A percentile compares a stretch with the other conserved stretches of the same genome.
phyloP scores from a whole-genome alignment of 1,140 invertebrate species.

The Bicyclus anynana region DNA sequence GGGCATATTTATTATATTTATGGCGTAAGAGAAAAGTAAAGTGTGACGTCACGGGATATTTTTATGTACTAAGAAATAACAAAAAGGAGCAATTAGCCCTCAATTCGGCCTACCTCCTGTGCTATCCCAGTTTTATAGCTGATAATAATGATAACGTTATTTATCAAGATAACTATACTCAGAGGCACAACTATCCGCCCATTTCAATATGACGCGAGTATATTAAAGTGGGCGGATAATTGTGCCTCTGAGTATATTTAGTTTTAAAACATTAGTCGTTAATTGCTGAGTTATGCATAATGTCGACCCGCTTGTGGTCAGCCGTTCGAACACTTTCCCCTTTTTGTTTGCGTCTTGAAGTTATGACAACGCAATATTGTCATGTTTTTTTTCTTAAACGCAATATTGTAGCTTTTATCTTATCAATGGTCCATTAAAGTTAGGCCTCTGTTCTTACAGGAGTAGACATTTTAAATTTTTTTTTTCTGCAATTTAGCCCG shows the following conservation, averaged over 20 bases:
- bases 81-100: background rate
- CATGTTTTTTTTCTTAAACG: background rate
- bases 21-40: slow-evolving; percentile 39
- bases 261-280: background rate
- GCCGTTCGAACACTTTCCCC: slow-evolving; percentile 13
- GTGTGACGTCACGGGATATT: slow-evolving; percentile 34
- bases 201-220: no score
- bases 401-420: no score
- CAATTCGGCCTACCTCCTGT: no score
- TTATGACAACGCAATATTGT: background rate
- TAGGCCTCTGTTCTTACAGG: no score
- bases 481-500: no score
- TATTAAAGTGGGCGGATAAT: no score
- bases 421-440: no score
- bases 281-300: slow-evolving; percentile 2
- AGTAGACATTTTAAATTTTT: no score
- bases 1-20: slow-evolving; percentile 34
- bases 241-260: background rate
- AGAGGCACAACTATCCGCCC: no score
- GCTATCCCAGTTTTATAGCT: no score
- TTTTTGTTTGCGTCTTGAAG: slow-evolving; percentile 11
- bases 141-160: no score
- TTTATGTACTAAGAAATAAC: background rate
- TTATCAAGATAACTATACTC: no score
- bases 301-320: background rate